Evolutionary conservation across 30 jellyfish, hydroid and myxozoan genomes (phyloP), one percentile per base, ranked within the genome.

Genomic region (Chironex yamaguchii): DNA sequence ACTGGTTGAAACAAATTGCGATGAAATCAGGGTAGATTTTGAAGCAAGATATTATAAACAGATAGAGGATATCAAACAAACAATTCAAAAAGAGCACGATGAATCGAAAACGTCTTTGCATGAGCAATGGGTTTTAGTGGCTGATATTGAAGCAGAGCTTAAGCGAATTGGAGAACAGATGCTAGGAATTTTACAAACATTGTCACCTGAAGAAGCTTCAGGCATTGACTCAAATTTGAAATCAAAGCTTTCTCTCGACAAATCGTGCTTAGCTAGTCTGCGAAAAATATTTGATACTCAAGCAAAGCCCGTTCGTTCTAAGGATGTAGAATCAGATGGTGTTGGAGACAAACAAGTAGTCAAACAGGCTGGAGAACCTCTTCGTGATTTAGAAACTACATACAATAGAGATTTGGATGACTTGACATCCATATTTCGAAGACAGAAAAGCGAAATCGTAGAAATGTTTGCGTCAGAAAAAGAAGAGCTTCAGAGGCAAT

Each of bases 401-500:
- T 35, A 77, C 71, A 82, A 54, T 28, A 32, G 33, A 22, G 36
- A 30, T 29, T 51, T 80, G 31, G 71, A 80, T 20, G 91, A 80
- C 29, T 12, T 80, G 28, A 82, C 89, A 4, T 50, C 62, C 27
- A 96, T 77, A n/a, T 89, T 88, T 76, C 67, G 97, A 62, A 69
- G 89, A 52, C 99, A 94, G 77, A 94, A 94, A 76, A 64, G 54
- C 24, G 99, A 94, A 76, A 42, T 94, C 21, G 68, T 94, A 0
- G 93, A 94, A 54, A 74, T 94, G 13, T 84, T 94, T 34, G 78
- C 62, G 63, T 30, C 80, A 49, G 99, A 94, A 52, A 94, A 94
- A 67, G 93, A 89, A 23, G 97, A 88, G 36, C 54, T 81, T 22
- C 30, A 48, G 31, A 64, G 66, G 11, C 67, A 80, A 52, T 80